These are phyloP conservation scores for Bufotes viridis DNA, from an alignment of 2,797 vertebrate species.

Conservation along the genomic window DNA sequence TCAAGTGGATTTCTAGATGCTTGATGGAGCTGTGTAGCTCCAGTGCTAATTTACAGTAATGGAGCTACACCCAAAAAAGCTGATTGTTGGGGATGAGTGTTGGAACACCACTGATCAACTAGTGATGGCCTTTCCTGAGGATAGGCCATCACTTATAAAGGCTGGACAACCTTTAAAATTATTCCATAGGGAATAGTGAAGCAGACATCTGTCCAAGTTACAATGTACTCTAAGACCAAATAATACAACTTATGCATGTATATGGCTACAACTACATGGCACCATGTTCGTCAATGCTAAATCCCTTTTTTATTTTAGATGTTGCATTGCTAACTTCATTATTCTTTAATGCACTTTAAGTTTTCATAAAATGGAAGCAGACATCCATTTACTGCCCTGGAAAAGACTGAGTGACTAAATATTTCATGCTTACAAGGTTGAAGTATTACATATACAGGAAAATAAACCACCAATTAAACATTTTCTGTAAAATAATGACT, in stretches of 20 bases:
- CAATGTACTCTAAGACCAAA: background rate
- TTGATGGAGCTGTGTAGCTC: no score
- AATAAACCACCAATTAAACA: conserved; percentile 37
- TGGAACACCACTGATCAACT: no score
- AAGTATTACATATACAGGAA: conserved; percentile 44
- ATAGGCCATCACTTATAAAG: no score
- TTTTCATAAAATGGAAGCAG: conserved; percentile 54
- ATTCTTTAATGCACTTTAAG: conserved; percentile 51
- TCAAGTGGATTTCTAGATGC: no score
- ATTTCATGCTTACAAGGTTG: conserved; percentile 54
- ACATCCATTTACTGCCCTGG: conserved; percentile 44
- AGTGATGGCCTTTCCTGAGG: no score
- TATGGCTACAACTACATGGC: background rate
- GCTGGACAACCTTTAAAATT: background rate
- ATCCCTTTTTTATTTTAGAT: conserved; percentile 38
- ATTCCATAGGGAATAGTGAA: conserved; percentile 15
- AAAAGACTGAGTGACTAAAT: conserved; percentile 46
- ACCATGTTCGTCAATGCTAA: conserved; percentile 43
- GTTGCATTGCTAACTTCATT: conserved; percentile 39
- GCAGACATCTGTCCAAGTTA: background rate
- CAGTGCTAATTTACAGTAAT: no score
- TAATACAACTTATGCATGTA: conserved; percentile 16
- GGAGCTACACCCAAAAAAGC: no score
- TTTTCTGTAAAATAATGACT: conserved; percentile 29
- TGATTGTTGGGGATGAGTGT: no score